Base-by-base conservation (phyloP, 2,888 invertebrate species). In the Neoascia interrupta region DNA sequence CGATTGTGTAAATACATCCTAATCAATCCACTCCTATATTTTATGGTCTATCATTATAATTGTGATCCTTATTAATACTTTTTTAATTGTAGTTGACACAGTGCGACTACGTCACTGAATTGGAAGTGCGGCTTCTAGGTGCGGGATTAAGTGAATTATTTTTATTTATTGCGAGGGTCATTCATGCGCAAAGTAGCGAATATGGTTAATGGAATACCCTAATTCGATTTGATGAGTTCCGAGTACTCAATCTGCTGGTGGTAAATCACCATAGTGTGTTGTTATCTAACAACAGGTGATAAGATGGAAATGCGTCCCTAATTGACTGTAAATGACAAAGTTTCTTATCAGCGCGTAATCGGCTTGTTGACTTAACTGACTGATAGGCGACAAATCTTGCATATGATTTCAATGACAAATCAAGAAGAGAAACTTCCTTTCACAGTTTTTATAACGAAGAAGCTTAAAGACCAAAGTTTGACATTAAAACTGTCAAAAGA, bases 1-100 rank as follows among this genome's bases (percentile, higher is more conserved):
- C 18, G 56, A 36, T 47, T 18, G 26, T 58, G 60, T 60, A 36
- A 60, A 64, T 53, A 64, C 8, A 53, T 34, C 31, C 11, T 21
- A 11, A 16, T 34, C 39, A 28, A 34, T 15, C 63, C 51, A 49
- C 63, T 39, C 39, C 36, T 31, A 19, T 13, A 13, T 31, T 21
- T 23, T 15, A 43, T 11, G 43, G 15, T 36, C 28, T 15, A 60
- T 23, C 23, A 16, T 16, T 36, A 34, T n/a, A n/a, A 58, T 58
- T 60, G 34, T 60, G 43, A 45, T 47, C 45, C 45, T 23, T 23
- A 16, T 36, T 60, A 36, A 47, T 45, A 36, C 36, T 36, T 45
- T 60, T 34, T 36, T 60, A 60, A 37, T 45, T 15, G 21, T 6
- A 21, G 21, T 34, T 58, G 45, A 58, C 15, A 60, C n/a, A 36